phyloP scores from a whole-genome alignment of 2,797 vertebrate species.

The Gallinago solitaria region DNA sequence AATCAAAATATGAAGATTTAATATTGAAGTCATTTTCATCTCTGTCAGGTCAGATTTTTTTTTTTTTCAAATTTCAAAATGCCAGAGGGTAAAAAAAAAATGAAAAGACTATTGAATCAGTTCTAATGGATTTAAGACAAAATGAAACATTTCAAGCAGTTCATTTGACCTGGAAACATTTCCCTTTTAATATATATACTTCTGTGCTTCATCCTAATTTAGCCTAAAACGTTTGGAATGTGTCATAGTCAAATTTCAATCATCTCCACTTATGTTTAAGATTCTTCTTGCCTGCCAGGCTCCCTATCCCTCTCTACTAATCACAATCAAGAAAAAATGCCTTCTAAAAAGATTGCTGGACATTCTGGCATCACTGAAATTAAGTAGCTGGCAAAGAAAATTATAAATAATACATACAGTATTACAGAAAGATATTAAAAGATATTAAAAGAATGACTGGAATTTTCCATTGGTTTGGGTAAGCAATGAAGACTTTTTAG shows the following conservation, averaged over 20 bases:
- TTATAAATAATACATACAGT: slow-evolving; percentile 55
- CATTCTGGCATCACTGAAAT: slow-evolving; percentile 1
- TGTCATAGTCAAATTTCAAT: slow-evolving; percentile 14
- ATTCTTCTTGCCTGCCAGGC: neutral
- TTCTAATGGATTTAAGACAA: slow-evolving; percentile 39
- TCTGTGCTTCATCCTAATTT: neutral
- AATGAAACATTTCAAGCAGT: slow-evolving; percentile 24
- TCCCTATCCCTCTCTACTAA: neutral
- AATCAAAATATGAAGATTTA: slow-evolving; percentile 1
- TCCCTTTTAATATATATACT: neutral
- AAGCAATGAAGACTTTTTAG: slow-evolving; percentile 40
- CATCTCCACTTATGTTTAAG: neutral
- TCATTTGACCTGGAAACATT: slow-evolving; percentile 18
- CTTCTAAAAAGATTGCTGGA: neutral
- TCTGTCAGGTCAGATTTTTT: neutral
- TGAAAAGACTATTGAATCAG: neutral
- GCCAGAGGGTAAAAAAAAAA: slow-evolving; percentile 6
- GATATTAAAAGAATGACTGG: slow-evolving; percentile 32
- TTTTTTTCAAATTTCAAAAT: neutral
- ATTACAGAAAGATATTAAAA: slow-evolving; percentile 35
- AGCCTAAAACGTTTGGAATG: neutral
- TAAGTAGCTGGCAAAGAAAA: slow-evolving; percentile 5
- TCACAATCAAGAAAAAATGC: neutral
- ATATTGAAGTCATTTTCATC: neutral
- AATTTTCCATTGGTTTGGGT: slow-evolving; percentile 44